A percentile compares a stretch with the other conserved stretches of the same genome.
phyloP scores from a whole-genome alignment of 1,140 invertebrate species.

The fruit fly (Drosophila melanogaster) region DNA sequence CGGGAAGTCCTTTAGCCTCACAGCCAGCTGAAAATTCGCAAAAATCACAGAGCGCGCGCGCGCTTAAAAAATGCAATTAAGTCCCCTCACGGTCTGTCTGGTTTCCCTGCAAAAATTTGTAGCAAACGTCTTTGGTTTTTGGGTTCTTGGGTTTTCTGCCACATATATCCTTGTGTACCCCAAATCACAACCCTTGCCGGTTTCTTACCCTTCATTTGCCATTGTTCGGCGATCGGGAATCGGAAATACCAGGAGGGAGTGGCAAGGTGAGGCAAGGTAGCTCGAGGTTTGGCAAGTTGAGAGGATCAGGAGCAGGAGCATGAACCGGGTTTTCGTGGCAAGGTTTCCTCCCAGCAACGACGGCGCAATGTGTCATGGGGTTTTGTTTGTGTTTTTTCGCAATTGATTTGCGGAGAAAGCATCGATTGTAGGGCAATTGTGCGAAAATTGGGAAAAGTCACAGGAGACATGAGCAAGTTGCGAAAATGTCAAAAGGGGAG shows the following conservation, averaged over 20 bases:
- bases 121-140: slow-evolving; percentile 69
- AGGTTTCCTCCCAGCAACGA: slow-evolving; percentile 43
- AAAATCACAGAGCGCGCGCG: slow-evolving; percentile 67
- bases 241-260: slow-evolving; percentile 34
- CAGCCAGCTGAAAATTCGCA: slow-evolving; percentile 75
- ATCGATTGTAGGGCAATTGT: slow-evolving; percentile 82
- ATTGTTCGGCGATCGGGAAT: slow-evolving; percentile 21
- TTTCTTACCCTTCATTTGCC: slow-evolving; percentile 38
- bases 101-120: slow-evolving; percentile 67
- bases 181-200: slow-evolving; percentile 33
- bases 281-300: slow-evolving; percentile 58
- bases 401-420: slow-evolving; percentile 83
- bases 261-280: slow-evolving; percentile 75
- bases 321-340: slow-evolving; percentile 27
- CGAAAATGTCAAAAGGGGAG: slow-evolving; percentile 61
- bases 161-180: slow-evolving; percentile 8
- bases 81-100: slow-evolving; percentile 56
- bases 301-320: slow-evolving; percentile 50
- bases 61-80: slow-evolving; percentile 82
- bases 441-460: slow-evolving; percentile 81
- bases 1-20: slow-evolving; percentile 34
- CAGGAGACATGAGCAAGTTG: slow-evolving; percentile 41
- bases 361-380: slow-evolving; percentile 76
- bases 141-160: not conserved
- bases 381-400: slow-evolving; percentile 81